Base-by-base conservation (phyloP, 1,140 invertebrate species). In the Gerris buenoi region DNA sequence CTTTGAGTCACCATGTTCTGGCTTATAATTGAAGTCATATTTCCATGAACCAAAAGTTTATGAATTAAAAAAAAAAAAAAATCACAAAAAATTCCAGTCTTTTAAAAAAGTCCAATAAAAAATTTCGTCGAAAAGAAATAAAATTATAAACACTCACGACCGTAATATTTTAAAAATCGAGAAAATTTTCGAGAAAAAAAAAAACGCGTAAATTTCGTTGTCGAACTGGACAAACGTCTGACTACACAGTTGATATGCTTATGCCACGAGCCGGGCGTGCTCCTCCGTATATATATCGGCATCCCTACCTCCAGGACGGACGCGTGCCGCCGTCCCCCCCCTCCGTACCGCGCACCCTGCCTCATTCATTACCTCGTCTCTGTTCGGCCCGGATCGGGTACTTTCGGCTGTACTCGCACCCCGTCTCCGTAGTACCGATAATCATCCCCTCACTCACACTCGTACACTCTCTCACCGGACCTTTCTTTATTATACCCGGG, bases 1-100 rank as follows among this genome's bases (percentile, higher is more conserved):
- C 67, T 60, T 59, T 69, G 65, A 66, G 10, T 68, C 33, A 23
- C 25, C 28, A 26, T 64, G 56, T 18, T 67, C 65, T 71, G 69
- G 15, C 69, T 67, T 22, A 71, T 67, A 3, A 69, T 23, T 5
- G 70, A 71, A 28, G 70, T 66, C 70, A 71, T 71, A 27, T 10
- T 46, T 46, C 25, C 58, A 27, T 14, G 2, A 18, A 22, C 22
- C 29, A 5, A 58, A 10, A 23, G 25, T 10, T 25, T n/a, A n/a
- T n/a, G n/a, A 46, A 10, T 46, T 46, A 46, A 46, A 18, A 13
- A 56, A 33, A 18, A 26, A 60, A 63, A 46, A 57, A 23, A 18
- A 1, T 23, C n/a, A 26, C 14, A 46, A 46, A 46, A 46, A 46
- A 18, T 27, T 23, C 26, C 29, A n/a, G 33, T 27, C 27, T 33